Conservation (phyloP, 2,888 invertebrate genomes). For the Drosophila borborema region DNA sequence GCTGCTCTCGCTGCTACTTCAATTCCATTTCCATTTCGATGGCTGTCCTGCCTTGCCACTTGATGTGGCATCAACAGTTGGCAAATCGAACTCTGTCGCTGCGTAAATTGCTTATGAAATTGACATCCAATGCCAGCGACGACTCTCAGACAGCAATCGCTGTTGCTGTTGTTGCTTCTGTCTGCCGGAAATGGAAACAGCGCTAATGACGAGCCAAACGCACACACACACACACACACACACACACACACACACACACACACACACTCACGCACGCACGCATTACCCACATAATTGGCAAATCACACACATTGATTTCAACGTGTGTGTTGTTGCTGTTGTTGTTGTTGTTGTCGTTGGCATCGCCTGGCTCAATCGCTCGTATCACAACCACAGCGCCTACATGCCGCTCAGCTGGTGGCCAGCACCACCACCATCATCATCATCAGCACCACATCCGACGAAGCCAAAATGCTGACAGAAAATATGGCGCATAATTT, state of each 20-base stretch:
- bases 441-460: slow-evolving; percentile 44
- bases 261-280: slow-evolving; percentile 18
- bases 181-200: slow-evolving; percentile 81
- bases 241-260: slow-evolving; percentile 41
- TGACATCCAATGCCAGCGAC: slow-evolving; percentile 69
- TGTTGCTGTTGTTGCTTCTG: slow-evolving; percentile 50
- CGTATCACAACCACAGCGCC: slow-evolving; percentile 64
- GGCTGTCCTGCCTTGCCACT: slow-evolving; percentile 17
- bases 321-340: slow-evolving; percentile 38
- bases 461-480: slow-evolving; percentile 51
- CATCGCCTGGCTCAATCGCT: slow-evolving; percentile 75
- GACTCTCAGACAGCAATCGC: slow-evolving; percentile 23
- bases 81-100: slow-evolving; percentile 74
- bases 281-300: slow-evolving; percentile 80
- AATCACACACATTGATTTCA: slow-evolving; percentile 81
- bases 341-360: slow-evolving; percentile 39
- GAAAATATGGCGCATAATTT: slow-evolving; percentile 80
- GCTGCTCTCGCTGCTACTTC: slow-evolving; percentile 4
- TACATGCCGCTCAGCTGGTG: slow-evolving; percentile 35
- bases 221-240: slow-evolving; percentile 32
- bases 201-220: slow-evolving; percentile 78
- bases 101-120: slow-evolving; percentile 81
- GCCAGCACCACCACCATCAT: neutral
- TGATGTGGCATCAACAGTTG: slow-evolving; percentile 75
- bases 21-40: slow-evolving; percentile 31